These are phyloP conservation scores for Jacana jacana DNA, from an alignment of 2,113 vertebrate species.

Conservation along the genomic window DNA sequence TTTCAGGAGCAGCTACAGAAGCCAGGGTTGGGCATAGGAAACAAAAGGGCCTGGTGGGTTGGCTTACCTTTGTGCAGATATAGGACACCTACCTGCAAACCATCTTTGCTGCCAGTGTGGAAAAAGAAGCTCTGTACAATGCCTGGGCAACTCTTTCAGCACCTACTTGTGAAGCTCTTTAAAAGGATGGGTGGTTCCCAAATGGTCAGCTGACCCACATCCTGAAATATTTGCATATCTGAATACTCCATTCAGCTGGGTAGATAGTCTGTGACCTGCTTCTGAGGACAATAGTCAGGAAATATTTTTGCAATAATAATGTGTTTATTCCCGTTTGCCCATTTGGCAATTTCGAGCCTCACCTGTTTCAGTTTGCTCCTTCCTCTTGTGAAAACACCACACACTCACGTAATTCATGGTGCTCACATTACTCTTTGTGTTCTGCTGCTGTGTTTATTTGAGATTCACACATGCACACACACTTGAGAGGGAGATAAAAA, in stretches of 20 bases:
- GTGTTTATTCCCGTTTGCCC: background rate
- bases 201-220: background rate
- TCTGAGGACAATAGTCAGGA: background rate
- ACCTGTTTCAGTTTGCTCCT: background rate
- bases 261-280: background rate
- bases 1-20: background rate
- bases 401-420: background rate
- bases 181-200: background rate
- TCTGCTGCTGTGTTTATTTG: background rate
- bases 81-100: background rate
- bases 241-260: background rate
- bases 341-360: background rate
- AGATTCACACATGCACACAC: background rate
- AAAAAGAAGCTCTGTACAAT: background rate
- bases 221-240: background rate
- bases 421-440: background rate
- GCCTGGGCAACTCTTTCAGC: background rate
- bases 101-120: background rate
- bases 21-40: background rate
- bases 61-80: background rate
- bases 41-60: accelerated
- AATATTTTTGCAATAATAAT: background rate
- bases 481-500: conserved; percentile 36
- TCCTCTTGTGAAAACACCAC: background rate
- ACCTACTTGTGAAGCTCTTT: background rate